Percentiles rank a stretch among this genome's conserved stretches.
phyloP scores from a whole-genome alignment of 2,113 vertebrate species.

The Piliocolobus tephrosceles region DNA sequence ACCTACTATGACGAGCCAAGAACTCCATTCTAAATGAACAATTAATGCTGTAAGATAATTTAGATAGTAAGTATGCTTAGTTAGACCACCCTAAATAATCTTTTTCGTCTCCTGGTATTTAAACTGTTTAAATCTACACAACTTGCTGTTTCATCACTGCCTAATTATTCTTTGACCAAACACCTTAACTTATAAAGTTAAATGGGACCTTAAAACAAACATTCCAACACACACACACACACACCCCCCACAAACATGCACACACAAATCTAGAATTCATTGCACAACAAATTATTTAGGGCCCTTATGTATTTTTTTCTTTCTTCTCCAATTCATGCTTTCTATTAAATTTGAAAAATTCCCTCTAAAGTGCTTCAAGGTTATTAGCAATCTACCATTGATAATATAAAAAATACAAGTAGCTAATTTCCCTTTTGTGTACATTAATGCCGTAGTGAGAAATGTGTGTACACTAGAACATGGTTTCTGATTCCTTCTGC shows the following conservation, averaged over 20 bases:
- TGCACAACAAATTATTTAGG: not conserved
- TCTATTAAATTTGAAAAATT: conserved; percentile 28
- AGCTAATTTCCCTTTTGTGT: not conserved
- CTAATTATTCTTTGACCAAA: conserved; percentile 20
- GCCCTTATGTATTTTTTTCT: not conserved
- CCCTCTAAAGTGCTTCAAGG: not conserved
- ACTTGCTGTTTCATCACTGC: conserved; percentile 4
- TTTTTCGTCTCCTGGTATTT: conserved; percentile 16
- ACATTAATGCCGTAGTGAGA: not conserved
- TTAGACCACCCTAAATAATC: conserved; percentile 30
- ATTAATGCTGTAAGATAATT: conserved; percentile 19
- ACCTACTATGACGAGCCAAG: not conserved
- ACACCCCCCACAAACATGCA: not conserved
- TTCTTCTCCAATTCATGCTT: conserved; percentile 10
- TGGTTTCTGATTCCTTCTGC: not conserved
- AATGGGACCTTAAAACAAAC: conserved; percentile 24
- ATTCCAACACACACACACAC: not conserved
- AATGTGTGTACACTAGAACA: not conserved
- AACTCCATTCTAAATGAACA: conserved; percentile 13
- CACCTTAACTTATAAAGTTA: not conserved
- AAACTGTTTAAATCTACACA: conserved; percentile 31
- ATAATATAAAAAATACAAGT: conserved; percentile 26
- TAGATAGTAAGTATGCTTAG: conserved; percentile 41
- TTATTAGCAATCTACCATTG: conserved; percentile 34
- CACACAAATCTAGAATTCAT: not conserved